Percentiles rank a stretch among this genome's conserved stretches.
Evolutionary conservation across 64 coral and sea anemone genomes (phyloP).

Genomic region (Actinia tenebrosa): DNA sequence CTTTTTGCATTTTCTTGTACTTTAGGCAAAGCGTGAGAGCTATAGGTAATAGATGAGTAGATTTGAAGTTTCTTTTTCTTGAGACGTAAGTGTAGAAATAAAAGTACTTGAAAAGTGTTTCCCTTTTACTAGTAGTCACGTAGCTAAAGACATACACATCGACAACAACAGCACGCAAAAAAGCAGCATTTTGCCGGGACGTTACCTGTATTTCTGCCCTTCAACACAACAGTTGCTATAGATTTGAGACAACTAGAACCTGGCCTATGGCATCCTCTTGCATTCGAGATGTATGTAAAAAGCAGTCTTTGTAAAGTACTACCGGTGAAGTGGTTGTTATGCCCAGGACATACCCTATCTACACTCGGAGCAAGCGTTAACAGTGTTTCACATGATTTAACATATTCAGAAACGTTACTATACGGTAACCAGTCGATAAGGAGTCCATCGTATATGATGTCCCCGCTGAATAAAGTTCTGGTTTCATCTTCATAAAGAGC

Average conservation of each 20-base stretch:
- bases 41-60: not conserved
- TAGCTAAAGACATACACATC: constrained; percentile 14
- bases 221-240: constrained; percentile 39
- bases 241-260: constrained; percentile 21
- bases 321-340: constrained; percentile 50
- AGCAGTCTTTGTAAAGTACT: constrained; percentile 32
- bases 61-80: not conserved
- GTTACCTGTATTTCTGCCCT: constrained; percentile 49
- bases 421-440: constrained; percentile 74
- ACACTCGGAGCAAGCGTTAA: constrained; percentile 36
- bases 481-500: constrained; percentile 59
- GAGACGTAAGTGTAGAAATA: not conserved
- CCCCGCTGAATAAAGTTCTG: constrained; percentile 54
- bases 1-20: not conserved
- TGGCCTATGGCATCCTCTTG: constrained; percentile 25
- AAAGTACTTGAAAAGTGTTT: not conserved
- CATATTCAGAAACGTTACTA: constrained; percentile 48
- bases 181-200: constrained; percentile 61
- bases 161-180: constrained; percentile 70
- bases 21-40: not conserved
- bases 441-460: constrained; percentile 48
- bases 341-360: constrained; percentile 61
- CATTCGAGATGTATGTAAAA: constrained; percentile 51
- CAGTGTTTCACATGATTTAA: constrained; percentile 51
- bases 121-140: not conserved